Evolutionary conservation across 2,888 invertebrate genomes (phyloP).

Genomic region (Exocentrus adspersus): DNA sequence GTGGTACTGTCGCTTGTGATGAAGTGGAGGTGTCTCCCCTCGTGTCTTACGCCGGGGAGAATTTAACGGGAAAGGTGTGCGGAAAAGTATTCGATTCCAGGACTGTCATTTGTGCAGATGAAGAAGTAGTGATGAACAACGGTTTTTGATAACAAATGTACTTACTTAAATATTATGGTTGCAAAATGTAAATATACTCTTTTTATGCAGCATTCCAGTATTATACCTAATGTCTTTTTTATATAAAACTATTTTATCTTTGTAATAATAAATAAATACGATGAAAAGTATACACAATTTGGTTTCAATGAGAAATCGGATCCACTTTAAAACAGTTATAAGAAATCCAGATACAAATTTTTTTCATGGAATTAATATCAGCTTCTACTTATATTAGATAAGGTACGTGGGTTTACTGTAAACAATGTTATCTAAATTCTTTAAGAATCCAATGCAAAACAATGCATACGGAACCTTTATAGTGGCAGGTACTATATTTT

Average conservation of each 20-base stretch:
- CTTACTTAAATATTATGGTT: background rate
- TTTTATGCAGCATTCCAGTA: background rate
- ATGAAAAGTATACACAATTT: background rate
- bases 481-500: no score
- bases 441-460: no score
- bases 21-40: constrained; percentile 92
- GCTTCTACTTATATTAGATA: no score
- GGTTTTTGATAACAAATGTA: background rate
- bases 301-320: no score
- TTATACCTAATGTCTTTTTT: background rate
- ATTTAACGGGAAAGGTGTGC: constrained; percentile 63
- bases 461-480: no score
- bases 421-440: no score
- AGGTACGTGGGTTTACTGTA: no score
- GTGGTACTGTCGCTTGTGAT: constrained; percentile 75
- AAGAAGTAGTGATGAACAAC: constrained; percentile 25
- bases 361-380: no score
- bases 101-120: constrained; percentile 42
- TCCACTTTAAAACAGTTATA: no score
- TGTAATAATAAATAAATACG: background rate
- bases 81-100: constrained; percentile 44
- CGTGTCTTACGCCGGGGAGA: constrained; percentile 91
- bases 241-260: background rate
- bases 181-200: background rate
- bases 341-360: no score